Base-by-base conservation (phyloP, 2,113 vertebrate species). In the Ptilorrhoa leucosticta region DNA sequence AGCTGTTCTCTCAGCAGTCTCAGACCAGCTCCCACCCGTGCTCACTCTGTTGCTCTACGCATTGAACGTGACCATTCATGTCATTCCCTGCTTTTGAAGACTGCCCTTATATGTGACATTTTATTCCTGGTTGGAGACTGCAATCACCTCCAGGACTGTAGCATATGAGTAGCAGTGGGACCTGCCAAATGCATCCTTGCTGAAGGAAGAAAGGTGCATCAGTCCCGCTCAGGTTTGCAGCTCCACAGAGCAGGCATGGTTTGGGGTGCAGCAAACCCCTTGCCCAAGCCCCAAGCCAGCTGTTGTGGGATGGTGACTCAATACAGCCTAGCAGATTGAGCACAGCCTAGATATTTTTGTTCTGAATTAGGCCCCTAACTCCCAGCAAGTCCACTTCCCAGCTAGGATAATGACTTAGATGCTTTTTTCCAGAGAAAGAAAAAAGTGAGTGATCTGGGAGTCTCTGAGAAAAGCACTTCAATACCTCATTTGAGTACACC, bases 401-500 rank as follows among this genome's bases (percentile, higher is more conserved):
- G 71, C 39, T 73, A 71, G 60, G 47, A 69, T 93, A 95, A 91
- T 79, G 70, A 82, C 69, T 85, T 65, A 82, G 90, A 89, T 81
- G n/a, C 22, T 30, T 86, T 94, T 90, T 84, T 90, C 90, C 63
- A 80, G 75, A 75, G 64, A 56, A 86, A 86, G 47, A 75, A 92
- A 68, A 66, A 92, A 86, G 66, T 66, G 72, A 81, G 64, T 56
- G 76, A 92, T 96, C 87, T 63, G 44, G 24, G 54, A 90, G 42
- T 84, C 63, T 77, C 69, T 77, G 68, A 89, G 75, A 83, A 92
- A 94, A 88, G 80, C 69, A 48, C 83, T 94, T 95, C 83, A 96
- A 57, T 77, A 68, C 51, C 54, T 95, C 40, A 94, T 96, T 94
- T 96, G 79, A 94, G 88, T 91, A 94, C 51, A 92, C n/a, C 39